These are phyloP conservation scores for Schizotus pectinicornis DNA, from an alignment of 2,888 invertebrate species.

Conservation along the genomic window DNA sequence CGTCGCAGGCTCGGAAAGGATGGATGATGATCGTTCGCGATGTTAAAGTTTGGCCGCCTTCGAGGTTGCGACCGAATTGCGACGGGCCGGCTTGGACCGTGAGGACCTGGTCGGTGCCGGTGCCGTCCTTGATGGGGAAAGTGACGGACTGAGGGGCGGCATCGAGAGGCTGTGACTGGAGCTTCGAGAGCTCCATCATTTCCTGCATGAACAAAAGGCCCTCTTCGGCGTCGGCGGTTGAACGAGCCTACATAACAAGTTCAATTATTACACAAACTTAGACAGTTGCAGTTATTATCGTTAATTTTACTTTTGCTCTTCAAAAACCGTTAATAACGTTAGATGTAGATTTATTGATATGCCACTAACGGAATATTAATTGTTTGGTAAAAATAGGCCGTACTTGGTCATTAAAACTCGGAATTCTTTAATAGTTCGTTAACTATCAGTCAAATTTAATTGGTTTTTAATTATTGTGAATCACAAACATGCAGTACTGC, in stretches of 20 bases:
- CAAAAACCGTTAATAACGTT: too few relatives aligned
- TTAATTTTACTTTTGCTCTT: neutral
- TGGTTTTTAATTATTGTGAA: too few relatives aligned
- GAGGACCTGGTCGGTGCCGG: slow-evolving; percentile 41
- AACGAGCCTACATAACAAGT: slow-evolving; percentile 72
- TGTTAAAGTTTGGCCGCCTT: slow-evolving; percentile 68
- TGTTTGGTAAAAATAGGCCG: too few relatives aligned
- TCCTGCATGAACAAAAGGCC: slow-evolving; percentile 96
- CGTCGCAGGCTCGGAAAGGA: slow-evolving; percentile 74
- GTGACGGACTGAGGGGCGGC: slow-evolving; percentile 62
- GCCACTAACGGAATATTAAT: too few relatives aligned
- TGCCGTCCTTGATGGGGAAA: slow-evolving; percentile 55
- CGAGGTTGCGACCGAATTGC: slow-evolving; percentile 84
- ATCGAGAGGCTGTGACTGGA: slow-evolving; percentile 67
- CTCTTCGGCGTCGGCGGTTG: slow-evolving; percentile 86
- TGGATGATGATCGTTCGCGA: slow-evolving; percentile 69
- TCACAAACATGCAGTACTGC: too few relatives aligned
- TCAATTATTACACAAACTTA: neutral
- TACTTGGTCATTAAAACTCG: too few relatives aligned
- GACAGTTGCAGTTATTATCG: neutral
- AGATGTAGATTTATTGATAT: too few relatives aligned
- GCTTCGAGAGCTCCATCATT: slow-evolving; percentile 88
- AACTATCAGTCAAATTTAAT: neutral
- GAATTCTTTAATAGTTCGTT: neutral
- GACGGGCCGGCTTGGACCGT: slow-evolving; percentile 83